Conservation (phyloP, 2,888 invertebrate species). For the Parnassius smintheus region DNA sequence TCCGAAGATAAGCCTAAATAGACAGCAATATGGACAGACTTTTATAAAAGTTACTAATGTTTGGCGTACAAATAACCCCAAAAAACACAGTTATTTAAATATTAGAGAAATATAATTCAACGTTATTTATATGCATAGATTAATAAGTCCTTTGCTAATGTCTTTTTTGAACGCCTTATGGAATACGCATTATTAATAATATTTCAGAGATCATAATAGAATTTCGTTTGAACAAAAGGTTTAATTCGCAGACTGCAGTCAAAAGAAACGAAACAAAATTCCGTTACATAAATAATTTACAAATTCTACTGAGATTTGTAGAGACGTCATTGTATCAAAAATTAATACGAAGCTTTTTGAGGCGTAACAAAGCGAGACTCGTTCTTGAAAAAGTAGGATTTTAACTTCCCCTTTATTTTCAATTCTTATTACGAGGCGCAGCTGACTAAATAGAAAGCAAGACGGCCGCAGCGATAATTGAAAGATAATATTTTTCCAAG, state of each 20-base stretch:
- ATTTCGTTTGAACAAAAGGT: too few relatives aligned
- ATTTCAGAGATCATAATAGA: too few relatives aligned
- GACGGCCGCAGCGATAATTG: constrained; percentile 36
- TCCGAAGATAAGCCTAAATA: too few relatives aligned
- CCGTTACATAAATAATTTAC: constrained; percentile 25
- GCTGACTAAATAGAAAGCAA: constrained; percentile 36
- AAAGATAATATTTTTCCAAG: constrained; percentile 38
- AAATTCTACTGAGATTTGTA: constrained; percentile 29
- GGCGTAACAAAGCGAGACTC: constrained; percentile 24
- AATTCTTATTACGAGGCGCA: constrained; percentile 50
- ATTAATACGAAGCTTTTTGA: constrained; percentile 28
- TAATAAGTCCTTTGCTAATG: too few relatives aligned
- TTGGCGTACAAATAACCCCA: too few relatives aligned
- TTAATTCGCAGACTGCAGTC: not conserved
- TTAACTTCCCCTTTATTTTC: constrained; percentile 50
- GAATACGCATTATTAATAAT: too few relatives aligned
- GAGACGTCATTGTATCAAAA: constrained; percentile 32
- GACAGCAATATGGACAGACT: too few relatives aligned
- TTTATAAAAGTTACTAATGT: too few relatives aligned
- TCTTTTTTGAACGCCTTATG: too few relatives aligned
- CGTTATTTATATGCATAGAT: too few relatives aligned
- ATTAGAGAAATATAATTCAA: too few relatives aligned
- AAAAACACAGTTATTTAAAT: too few relatives aligned
- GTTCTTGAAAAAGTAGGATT: constrained; percentile 30
- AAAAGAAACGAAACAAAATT: constrained; percentile 16